Percentiles rank a stretch among this genome's conserved stretches.
phyloP scores from a whole-genome alignment of 2,888 invertebrate genomes.

The Sarcophaga subvicina region DNA sequence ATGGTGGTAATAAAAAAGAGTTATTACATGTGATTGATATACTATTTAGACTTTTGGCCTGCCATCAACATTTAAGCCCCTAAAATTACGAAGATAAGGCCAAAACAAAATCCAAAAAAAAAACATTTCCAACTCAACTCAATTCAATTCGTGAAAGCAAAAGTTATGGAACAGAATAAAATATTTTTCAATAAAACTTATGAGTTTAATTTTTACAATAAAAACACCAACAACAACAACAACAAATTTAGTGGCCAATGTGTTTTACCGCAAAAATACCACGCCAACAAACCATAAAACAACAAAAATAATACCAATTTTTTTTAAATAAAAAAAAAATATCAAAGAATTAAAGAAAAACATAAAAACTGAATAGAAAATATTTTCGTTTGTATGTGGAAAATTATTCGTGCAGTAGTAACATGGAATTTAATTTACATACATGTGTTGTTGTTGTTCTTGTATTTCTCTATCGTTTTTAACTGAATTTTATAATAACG shows the following conservation, averaged over 20 bases:
- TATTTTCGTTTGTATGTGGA: slow-evolving; percentile 23
- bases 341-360: not conserved
- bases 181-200: slow-evolving; percentile 41
- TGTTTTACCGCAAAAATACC: slow-evolving; percentile 57
- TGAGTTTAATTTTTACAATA: slow-evolving; percentile 14
- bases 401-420: slow-evolving; percentile 24
- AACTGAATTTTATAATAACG: too few species aligned
- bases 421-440: slow-evolving; percentile 54
- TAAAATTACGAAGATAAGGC: too few species aligned
- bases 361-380: not conserved
- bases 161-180: too few species aligned
- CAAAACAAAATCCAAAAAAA: too few species aligned
- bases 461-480: too few species aligned
- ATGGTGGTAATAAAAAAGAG: too few species aligned
- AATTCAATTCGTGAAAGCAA: too few species aligned
- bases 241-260: slow-evolving; percentile 56
- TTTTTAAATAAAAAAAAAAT: not conserved
- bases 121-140: too few species aligned
- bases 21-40: too few species aligned
- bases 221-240: not conserved
- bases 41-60: not conserved
- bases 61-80: not conserved
- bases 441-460: not conserved
- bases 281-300: not conserved
- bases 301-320: slow-evolving; percentile 20